Conservation (phyloP, 2,113 vertebrate genomes). For the Hemicordylus capensis region DNA sequence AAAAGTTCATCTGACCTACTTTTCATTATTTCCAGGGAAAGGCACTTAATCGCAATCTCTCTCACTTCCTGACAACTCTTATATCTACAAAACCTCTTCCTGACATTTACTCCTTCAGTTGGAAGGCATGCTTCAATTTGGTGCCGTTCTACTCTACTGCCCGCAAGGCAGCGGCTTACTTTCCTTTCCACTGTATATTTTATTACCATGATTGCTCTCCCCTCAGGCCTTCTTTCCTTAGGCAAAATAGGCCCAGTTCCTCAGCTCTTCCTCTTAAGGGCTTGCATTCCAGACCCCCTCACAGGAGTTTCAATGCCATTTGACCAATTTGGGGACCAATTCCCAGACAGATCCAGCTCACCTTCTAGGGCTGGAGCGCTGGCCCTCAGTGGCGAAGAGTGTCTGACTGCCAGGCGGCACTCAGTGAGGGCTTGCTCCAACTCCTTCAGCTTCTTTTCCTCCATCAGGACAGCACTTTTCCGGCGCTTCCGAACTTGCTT, state of each 20-base stretch:
- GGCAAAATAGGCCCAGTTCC: not conserved
- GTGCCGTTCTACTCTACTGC: not conserved
- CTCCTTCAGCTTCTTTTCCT: constrained; percentile 87
- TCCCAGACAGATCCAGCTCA: constrained; percentile 34
- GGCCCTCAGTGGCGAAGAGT: constrained; percentile 31
- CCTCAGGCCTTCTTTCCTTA: not conserved
- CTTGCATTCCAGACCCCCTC: not conserved
- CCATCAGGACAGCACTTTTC: constrained; percentile 80
- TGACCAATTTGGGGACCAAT: not conserved
- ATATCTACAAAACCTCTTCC: not conserved
- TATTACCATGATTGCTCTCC: not conserved
- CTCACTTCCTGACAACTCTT: not conserved
- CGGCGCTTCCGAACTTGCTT: constrained; percentile 85
- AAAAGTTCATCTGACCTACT: constrained; percentile 12
- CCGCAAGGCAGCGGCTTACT: not conserved
- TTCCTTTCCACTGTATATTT: not conserved
- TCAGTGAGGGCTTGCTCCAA: constrained; percentile 83
- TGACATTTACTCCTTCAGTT: not conserved
- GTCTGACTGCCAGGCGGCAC: constrained; percentile 66
- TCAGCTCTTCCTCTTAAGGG: not conserved
- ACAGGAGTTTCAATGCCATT: not conserved
- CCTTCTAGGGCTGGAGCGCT: constrained; percentile 15
- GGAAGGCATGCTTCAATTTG: not conserved
- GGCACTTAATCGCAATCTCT: not conserved
- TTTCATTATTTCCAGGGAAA: not conserved